These are phyloP conservation scores for Lutjanus erythropterus DNA, from an alignment of 2,113 vertebrate genomes.

Conservation along the genomic window DNA sequence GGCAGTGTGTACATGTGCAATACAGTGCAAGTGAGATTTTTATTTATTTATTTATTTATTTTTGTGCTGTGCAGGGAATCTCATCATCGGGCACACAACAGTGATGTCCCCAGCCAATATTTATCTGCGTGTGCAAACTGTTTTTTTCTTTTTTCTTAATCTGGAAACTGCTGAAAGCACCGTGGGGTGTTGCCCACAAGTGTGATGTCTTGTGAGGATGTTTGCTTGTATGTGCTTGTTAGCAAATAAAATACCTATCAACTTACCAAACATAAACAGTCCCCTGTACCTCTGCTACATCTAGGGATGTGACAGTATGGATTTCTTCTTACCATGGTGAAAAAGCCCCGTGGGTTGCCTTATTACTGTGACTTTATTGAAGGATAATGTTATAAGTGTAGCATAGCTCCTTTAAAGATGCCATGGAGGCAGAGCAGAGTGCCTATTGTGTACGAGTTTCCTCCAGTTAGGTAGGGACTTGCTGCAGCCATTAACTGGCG, in stretches of 20 bases:
- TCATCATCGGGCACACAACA: slow-evolving; percentile 54
- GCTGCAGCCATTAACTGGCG: no score
- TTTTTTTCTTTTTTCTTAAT: slow-evolving; percentile 38
- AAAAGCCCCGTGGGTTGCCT: no score
- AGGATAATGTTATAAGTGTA: no score
- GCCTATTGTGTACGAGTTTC: no score
- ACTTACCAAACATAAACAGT: not conserved
- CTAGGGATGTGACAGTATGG: no score
- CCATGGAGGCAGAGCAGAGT: no score
- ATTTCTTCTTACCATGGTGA: no score
- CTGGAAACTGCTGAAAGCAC: slow-evolving; percentile 40
- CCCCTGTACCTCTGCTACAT: not conserved
- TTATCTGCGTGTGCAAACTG: slow-evolving; percentile 66
- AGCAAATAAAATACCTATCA: not conserved
- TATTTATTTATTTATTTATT: slow-evolving; percentile 15
- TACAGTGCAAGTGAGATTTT: slow-evolving; percentile 29
- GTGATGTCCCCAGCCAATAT: slow-evolving; percentile 67
- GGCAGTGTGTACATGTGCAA: slow-evolving; percentile 36
- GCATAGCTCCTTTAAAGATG: no score
- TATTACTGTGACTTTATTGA: no score
- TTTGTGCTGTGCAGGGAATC: slow-evolving; percentile 61
- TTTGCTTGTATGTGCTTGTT: not conserved
- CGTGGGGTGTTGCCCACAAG: slow-evolving; percentile 25
- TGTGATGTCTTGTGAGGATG: slow-evolving; percentile 5
- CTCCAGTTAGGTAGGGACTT: no score